Evolutionary conservation across 1,140 invertebrate species (phyloP).

Genomic region (Philotrypesis tridentata): DNA sequence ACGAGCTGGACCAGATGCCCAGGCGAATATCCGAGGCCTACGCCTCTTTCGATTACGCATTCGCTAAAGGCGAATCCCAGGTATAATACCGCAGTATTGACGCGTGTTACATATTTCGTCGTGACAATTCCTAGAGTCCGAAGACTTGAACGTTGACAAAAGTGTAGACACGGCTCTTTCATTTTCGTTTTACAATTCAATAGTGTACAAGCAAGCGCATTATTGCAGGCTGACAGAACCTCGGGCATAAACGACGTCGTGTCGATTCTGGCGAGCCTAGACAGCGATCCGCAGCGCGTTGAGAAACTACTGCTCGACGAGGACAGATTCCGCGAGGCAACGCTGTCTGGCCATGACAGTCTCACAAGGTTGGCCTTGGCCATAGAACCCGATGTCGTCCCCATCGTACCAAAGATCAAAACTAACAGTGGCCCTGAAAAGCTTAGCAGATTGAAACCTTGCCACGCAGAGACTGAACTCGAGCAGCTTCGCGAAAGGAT

Average conservation of each 20-base stretch:
- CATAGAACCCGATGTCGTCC: constrained; percentile 59
- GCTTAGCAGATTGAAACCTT: not conserved
- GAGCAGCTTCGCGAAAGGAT: constrained; percentile 60
- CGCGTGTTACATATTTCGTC: too few relatives aligned
- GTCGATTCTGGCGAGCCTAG: constrained; percentile 7
- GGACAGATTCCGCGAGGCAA: constrained; percentile 55
- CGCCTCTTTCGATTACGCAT: not conserved
- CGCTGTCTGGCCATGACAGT: constrained; percentile 60
- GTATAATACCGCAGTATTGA: too few relatives aligned
- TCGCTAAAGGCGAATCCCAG: constrained; percentile 6
- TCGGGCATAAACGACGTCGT: not conserved
- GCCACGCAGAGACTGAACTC: not conserved
- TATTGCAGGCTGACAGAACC: not conserved
- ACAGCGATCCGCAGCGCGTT: constrained; percentile 34
- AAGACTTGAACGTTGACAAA: too few relatives aligned
- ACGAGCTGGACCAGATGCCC: not conserved
- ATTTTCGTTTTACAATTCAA: not conserved
- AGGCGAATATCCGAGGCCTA: not conserved
- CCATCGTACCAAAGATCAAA: not conserved
- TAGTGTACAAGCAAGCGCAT: too few relatives aligned
- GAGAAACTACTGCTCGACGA: not conserved
- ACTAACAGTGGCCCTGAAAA: not conserved
- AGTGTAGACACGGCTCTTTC: too few relatives aligned
- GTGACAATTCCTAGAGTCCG: too few relatives aligned
- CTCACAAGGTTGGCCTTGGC: constrained; percentile 63